phyloP scores from a whole-genome alignment of 2,113 vertebrate genomes.

The Cyanistes caeruleus region DNA sequence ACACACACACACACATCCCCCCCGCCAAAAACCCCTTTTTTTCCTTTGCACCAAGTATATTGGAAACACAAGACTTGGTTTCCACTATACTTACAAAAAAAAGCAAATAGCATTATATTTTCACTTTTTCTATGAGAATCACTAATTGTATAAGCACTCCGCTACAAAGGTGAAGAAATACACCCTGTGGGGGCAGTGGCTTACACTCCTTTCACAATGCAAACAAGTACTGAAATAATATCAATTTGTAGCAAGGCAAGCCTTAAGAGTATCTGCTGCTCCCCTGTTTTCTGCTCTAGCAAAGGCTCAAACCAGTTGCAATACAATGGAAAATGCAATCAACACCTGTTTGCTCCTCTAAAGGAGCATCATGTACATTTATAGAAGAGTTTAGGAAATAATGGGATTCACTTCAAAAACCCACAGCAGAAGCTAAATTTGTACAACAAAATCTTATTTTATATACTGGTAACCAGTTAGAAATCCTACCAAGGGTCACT shows the following conservation, averaged over 20 bases:
- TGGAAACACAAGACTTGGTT: not conserved
- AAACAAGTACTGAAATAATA: not conserved
- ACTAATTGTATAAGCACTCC: not conserved
- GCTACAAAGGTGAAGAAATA: not conserved
- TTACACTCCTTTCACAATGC: not conserved
- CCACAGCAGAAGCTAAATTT: not conserved
- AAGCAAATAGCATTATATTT: not conserved
- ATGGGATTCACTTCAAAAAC: not conserved
- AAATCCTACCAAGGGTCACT: not conserved
- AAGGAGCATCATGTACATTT: accelerated
- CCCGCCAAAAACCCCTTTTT: no score
- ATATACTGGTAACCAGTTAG: not conserved
- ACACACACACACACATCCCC: no score
- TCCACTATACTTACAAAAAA: not conserved
- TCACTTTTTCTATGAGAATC: not conserved
- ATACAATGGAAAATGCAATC: not conserved
- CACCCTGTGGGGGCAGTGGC: not conserved
- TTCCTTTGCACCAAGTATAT: accelerated
- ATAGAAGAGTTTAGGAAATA: not conserved
- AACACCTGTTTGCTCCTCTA: not conserved
- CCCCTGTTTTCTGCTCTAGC: not conserved
- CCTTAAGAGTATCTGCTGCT: not conserved
- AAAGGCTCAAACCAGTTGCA: not conserved
- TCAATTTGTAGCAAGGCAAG: not conserved
- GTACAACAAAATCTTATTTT: not conserved